phyloP scores from a whole-genome alignment of 2,888 invertebrate genomes.

The Scaptomyza flava region DNA sequence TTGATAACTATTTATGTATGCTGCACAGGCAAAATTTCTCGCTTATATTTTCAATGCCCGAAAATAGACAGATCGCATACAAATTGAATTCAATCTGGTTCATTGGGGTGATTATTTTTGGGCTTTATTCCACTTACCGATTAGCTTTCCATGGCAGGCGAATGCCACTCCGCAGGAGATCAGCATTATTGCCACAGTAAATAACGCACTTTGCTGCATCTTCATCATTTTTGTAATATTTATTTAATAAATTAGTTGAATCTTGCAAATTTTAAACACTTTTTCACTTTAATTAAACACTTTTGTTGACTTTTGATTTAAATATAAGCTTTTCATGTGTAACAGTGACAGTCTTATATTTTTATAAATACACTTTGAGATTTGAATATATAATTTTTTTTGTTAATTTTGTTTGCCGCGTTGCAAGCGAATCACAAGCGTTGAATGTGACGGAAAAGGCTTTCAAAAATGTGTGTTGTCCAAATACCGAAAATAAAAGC shows the following conservation, averaged over 20 bases:
- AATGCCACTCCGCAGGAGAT: constrained; percentile 73
- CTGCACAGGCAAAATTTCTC: constrained; percentile 21
- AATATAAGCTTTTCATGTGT: constrained; percentile 69
- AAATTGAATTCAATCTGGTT: constrained; percentile 27
- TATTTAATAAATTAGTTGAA: constrained; percentile 1
- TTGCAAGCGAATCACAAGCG: constrained; percentile 31
- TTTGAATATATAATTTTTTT: constrained; percentile 14
- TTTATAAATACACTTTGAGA: constrained; percentile 52
- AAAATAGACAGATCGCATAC: constrained; percentile 52
- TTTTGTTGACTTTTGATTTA: constrained; percentile 10
- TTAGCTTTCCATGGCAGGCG: constrained; percentile 81
- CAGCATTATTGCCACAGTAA: constrained; percentile 66
- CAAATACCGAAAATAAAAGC: constrained; percentile 61
- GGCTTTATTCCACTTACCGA: constrained; percentile 72
- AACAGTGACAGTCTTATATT: constrained; percentile 76
- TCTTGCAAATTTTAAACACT: constrained; percentile 20
- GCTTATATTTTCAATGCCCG: constrained; percentile 37
- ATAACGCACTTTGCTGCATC: constrained; percentile 66
- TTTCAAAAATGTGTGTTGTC: constrained; percentile 42
- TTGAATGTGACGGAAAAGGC: constrained; percentile 11
- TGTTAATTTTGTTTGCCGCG: constrained; percentile 54
- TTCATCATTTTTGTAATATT: constrained; percentile 37
- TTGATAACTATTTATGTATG: constrained; percentile 47
- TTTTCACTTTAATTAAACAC: constrained; percentile 9
- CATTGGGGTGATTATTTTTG: constrained; percentile 22